Evolutionary conservation across 1,140 invertebrate genomes (phyloP).

Genomic region (Coelopa frigida): DNA sequence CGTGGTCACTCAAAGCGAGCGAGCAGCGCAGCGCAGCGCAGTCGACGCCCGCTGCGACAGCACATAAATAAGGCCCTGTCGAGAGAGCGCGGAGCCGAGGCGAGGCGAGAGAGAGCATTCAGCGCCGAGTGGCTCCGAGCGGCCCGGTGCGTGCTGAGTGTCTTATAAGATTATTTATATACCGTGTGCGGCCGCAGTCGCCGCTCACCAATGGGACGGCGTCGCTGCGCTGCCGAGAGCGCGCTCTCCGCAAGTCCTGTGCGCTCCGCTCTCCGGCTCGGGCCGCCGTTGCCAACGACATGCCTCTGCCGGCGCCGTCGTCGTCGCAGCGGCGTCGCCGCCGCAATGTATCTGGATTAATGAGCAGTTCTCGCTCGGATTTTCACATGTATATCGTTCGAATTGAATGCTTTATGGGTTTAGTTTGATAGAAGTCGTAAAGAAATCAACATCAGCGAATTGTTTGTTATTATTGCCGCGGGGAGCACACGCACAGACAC

Average conservation of each 20-base stretch:
- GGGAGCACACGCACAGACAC: too few relatives aligned
- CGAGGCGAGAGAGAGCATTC: too few relatives aligned
- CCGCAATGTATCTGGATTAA: conserved; percentile 33
- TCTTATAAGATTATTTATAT: conserved; percentile 40
- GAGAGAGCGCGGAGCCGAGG: too few relatives aligned
- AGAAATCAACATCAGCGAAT: conserved; percentile 45
- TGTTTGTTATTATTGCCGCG: too few relatives aligned
- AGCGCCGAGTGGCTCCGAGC: too few relatives aligned
- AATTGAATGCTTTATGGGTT: conserved; percentile 47
- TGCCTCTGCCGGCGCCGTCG: conserved; percentile 8
- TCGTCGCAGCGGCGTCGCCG: conserved; percentile 9
- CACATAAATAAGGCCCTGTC: conserved; percentile 13
- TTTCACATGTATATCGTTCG: conserved; percentile 45
- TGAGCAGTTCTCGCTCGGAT: conserved; percentile 44
- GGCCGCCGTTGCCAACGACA: conserved; percentile 4
- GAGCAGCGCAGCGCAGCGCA: background rate
- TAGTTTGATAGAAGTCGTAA: conserved; percentile 47
- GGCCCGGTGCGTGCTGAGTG: conserved; percentile 13
- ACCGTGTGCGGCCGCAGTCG: conserved; percentile 14
- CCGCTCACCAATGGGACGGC: too few relatives aligned
- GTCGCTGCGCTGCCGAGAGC: background rate
- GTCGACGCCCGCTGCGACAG: conserved; percentile 8
- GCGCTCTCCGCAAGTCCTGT: background rate
- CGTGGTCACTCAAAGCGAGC: conserved; percentile 13
- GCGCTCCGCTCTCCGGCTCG: conserved; percentile 6